These are phyloP conservation scores for Lytechinus variegatus DNA, from an alignment of 35 echinoderm and acorn worm species.

Conservation along the genomic window DNA sequence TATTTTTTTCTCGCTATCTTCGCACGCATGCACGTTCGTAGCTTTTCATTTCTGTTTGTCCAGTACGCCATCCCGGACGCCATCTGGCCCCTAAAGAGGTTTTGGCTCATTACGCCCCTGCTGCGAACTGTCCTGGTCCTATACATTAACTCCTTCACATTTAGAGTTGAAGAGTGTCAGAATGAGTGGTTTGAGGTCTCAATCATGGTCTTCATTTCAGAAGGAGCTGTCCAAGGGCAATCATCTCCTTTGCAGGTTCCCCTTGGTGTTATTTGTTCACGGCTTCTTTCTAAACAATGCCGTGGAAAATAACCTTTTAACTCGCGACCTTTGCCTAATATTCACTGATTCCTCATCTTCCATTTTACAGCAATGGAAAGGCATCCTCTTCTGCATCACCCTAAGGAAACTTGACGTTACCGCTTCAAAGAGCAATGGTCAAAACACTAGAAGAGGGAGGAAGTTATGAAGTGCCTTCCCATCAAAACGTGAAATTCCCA, in stretches of 20 bases:
- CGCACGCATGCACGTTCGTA: too few relatives aligned
- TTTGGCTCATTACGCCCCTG: too few relatives aligned
- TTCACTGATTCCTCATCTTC: neutral
- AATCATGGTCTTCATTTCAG: too few relatives aligned
- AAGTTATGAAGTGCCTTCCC: neutral
- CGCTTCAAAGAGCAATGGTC: neutral
- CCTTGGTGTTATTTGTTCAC: neutral
- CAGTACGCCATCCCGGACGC: too few relatives aligned
- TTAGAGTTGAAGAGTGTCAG: too few relatives aligned
- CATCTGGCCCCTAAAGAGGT: too few relatives aligned
- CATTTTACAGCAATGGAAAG: neutral
- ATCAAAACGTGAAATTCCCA: neutral
- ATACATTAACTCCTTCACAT: too few relatives aligned
- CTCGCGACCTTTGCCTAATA: neutral
- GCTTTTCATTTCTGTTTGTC: too few relatives aligned
- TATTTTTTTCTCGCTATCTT: too few relatives aligned
- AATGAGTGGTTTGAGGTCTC: too few relatives aligned
- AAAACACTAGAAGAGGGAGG: neutral
- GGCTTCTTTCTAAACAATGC: neutral
- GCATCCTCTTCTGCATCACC: neutral
- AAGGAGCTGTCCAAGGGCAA: too few relatives aligned
- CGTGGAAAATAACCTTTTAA: neutral
- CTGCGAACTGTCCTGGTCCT: too few relatives aligned
- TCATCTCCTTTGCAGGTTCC: neutral
- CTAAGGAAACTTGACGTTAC: neutral